Evolutionary conservation across 2,113 vertebrate genomes (phyloP).

Genomic region (Pygoscelis adeliae): DNA sequence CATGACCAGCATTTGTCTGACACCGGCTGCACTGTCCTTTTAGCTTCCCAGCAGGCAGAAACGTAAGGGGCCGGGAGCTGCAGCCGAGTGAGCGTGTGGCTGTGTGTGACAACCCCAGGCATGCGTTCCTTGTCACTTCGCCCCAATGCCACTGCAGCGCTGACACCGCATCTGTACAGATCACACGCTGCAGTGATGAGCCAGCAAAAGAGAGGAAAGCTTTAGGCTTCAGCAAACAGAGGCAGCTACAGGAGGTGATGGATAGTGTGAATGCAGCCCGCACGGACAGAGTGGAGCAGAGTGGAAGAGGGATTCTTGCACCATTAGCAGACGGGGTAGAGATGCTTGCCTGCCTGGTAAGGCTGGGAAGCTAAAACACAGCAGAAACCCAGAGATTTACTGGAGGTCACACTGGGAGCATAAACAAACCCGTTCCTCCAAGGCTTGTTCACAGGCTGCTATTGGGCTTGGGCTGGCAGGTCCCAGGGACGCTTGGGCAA

Average conservation of each 20-base stretch:
- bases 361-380: neutral
- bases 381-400: neutral
- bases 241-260: neutral
- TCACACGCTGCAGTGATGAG: neutral
- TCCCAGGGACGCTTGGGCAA: neutral
- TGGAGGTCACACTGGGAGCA: neutral
- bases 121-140: fast-evolving
- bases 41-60: neutral
- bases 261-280: neutral
- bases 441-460: neutral
- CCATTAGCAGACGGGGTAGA: fast-evolving
- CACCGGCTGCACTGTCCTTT: neutral
- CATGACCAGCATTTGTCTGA: fast-evolving
- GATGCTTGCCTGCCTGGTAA: neutral
- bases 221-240: neutral
- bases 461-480: neutral
- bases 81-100: fast-evolving
- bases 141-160: neutral
- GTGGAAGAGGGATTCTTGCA: neutral
- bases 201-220: too few species aligned
- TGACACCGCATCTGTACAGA: neutral
- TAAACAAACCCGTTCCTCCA: fast-evolving
- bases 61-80: neutral
- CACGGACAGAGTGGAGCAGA: fast-evolving
- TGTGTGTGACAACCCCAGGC: neutral